Evolutionary conservation across 2,797 vertebrate species (phyloP), one percentile per base, ranked within the genome.

Genomic region (Pipistrellus pygmaeus): DNA sequence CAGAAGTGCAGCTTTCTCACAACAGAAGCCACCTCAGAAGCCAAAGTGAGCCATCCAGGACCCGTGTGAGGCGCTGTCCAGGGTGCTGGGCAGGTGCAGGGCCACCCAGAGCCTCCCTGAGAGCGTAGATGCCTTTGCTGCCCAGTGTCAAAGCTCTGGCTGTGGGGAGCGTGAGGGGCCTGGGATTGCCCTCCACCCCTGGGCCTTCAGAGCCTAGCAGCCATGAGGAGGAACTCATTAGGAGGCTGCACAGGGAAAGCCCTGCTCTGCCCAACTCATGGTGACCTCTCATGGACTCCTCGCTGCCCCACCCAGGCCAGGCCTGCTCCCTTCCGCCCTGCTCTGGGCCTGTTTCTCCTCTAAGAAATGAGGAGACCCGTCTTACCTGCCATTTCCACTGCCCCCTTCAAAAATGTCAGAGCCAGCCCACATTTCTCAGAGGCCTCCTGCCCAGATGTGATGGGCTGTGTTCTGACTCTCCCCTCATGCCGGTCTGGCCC

Each of bases 21-120:
- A 78, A 30, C 35, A 53, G 15, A 71, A 4, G 8, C 68, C 60
- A 57, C 72, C 35, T 41, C 20, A 77, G 46, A 77, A 77, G 51
- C 85, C 76, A 27, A 20, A 71, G 57, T 0, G 12, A 75, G 55
- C 76, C 51, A 3, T 32, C 17, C 72, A 38, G 30, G 30, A 13
- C 75, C 85, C 17, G 88, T 0, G 0, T 6, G 88, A 4, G 94
- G 89, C 7, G 96, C 97, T 97, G 97, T 97, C 96, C 97, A 97
- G 94, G 97, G 97, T 97, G 95, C 97, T 97, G 91, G 96, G 76
- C 7, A 1, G 68, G 53, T 38, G 69, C 32, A 0, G n/a, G 0
- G 2, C 81, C 88, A 51, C 23, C 0, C 0, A 53, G 23, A 78
- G 55, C 38, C 41, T 48, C 8, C 2, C 13, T 0, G 11, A 55